phyloP scores from a whole-genome alignment of 2,888 invertebrate species.

The Geophilus truncorum region DNA sequence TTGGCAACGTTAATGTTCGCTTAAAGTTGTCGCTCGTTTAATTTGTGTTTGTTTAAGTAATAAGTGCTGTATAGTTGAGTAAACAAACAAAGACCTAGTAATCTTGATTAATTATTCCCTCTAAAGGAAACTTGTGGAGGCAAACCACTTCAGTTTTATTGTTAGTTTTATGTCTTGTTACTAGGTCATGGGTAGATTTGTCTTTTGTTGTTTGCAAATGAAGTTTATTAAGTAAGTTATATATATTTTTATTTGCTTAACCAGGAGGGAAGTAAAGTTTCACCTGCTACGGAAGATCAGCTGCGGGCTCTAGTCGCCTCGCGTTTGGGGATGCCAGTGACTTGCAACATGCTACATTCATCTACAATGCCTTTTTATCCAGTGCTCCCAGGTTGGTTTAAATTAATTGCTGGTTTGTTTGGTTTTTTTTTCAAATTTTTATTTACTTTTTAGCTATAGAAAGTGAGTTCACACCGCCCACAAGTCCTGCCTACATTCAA shows the following conservation, averaged over 20 bases:
- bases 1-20: not conserved
- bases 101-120: no score
- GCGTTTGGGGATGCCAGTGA: conserved; percentile 61
- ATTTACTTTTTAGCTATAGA: conserved; percentile 49
- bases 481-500: conserved; percentile 52
- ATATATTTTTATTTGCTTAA: conserved; percentile 41
- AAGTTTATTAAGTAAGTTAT: no score
- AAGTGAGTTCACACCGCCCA: conserved; percentile 51
- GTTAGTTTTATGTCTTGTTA: conserved; percentile 32
- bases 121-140: not conserved
- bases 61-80: not conserved
- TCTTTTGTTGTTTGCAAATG: not conserved
- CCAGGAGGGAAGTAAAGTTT: conserved; percentile 54
- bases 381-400: conserved; percentile 54
- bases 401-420: conserved; percentile 6
- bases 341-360: conserved; percentile 60
- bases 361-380: conserved; percentile 67
- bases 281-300: conserved; percentile 70
- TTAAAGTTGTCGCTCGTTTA: conserved; percentile 5
- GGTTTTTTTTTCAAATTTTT: no score
- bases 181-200: not conserved
- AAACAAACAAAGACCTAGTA: no score
- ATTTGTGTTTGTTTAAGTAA: not conserved
- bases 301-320: conserved; percentile 66
- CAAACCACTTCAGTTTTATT: not conserved